phyloP scores from a whole-genome alignment of 1,140 invertebrate genomes.

The Lasioglossum albipes region DNA sequence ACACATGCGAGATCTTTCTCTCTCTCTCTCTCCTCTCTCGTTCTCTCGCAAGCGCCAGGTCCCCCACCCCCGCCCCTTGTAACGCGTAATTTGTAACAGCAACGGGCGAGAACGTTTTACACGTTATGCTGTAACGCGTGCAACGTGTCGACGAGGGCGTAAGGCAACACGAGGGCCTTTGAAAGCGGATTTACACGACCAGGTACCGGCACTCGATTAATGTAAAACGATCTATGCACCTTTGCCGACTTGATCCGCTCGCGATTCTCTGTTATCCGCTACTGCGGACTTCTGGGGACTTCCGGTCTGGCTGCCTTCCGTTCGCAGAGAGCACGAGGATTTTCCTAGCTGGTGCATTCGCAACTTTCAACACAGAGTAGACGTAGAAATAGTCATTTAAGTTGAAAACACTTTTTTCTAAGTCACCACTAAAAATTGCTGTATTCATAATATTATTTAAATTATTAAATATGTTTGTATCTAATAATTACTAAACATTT shows the following conservation, averaged over 20 bases:
- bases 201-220: constrained; percentile 3
- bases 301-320: not conserved
- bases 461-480: too few species aligned
- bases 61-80: constrained; percentile 8
- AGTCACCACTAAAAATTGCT: too few species aligned
- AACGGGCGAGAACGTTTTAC: constrained; percentile 28
- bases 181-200: constrained; percentile 1
- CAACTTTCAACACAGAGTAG: too few species aligned
- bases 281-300: not conserved
- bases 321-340: not conserved
- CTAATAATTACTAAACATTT: too few species aligned
- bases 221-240: constrained; percentile 7
- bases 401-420: too few species aligned
- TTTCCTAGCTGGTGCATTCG: too few species aligned
- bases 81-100: constrained; percentile 42
- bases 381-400: too few species aligned
- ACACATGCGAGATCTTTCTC: constrained; percentile 11
- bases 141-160: constrained; percentile 27
- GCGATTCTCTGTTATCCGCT: not conserved
- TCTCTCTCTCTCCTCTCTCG: not conserved
- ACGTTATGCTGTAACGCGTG: constrained; percentile 33
- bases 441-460: too few species aligned
- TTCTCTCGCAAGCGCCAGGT: not conserved
- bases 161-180: constrained; percentile 10
- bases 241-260: not conserved